phyloP scores from a whole-genome alignment of 2,113 vertebrate species.

The Crotalus viridis region DNA sequence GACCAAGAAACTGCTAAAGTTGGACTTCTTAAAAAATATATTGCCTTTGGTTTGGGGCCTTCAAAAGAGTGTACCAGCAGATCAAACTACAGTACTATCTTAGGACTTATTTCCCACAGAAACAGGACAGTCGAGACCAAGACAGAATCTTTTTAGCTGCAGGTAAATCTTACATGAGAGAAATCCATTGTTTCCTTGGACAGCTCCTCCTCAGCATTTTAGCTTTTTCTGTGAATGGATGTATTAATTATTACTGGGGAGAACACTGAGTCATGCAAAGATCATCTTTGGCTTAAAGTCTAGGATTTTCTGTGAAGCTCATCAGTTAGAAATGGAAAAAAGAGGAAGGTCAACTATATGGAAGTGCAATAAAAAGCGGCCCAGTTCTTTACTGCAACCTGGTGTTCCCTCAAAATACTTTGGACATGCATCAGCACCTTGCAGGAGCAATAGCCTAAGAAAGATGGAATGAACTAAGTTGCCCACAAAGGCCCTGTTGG shows the following conservation, averaged over 20 bases:
- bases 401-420: neutral
- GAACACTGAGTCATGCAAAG: neutral
- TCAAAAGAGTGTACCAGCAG: neutral
- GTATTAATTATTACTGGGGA: neutral
- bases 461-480: neutral
- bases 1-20: neutral
- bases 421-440: neutral
- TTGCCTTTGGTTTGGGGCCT: neutral
- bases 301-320: neutral
- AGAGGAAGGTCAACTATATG: neutral
- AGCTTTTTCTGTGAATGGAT: neutral
- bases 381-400: neutral
- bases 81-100: neutral
- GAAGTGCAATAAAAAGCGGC: neutral
- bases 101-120: too few relatives aligned
- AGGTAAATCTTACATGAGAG: too few relatives aligned
- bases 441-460: neutral
- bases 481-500: neutral
- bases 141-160: neutral
- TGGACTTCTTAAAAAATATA: neutral
- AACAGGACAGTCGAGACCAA: neutral
- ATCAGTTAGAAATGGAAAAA: neutral
- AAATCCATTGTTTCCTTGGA: neutral
- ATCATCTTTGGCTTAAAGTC: neutral
- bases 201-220: neutral